Conservation (phyloP, 2,797 vertebrate species). For the Diceros bicornis region DNA sequence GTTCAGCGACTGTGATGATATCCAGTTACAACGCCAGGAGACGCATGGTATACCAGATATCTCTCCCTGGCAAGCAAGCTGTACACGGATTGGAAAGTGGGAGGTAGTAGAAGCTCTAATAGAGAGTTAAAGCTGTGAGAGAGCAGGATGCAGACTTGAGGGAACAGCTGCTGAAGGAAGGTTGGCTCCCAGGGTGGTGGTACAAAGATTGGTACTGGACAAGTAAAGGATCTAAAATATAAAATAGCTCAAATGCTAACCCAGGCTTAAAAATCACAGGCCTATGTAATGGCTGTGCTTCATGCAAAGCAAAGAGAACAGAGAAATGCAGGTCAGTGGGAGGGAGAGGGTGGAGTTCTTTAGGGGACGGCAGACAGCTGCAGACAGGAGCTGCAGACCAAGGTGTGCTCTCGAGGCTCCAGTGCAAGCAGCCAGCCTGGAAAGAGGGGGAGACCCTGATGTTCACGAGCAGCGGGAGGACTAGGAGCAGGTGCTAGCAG, state of each 20-base stretch:
- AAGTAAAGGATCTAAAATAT: not conserved
- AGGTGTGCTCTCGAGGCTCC: accelerated
- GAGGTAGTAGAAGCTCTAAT: not conserved
- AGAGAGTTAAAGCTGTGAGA: no score
- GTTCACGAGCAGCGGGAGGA: accelerated
- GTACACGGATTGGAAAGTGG: not conserved
- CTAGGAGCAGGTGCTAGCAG: accelerated
- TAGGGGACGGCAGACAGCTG: not conserved
- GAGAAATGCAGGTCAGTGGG: not conserved
- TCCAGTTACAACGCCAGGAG: not conserved
- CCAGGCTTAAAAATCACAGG: not conserved
- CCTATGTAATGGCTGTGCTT: not conserved
- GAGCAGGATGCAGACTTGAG: not conserved
- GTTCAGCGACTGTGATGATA: not conserved
- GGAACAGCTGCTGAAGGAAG: not conserved
- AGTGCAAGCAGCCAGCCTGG: accelerated
- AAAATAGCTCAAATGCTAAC: not conserved
- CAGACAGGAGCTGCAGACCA: not conserved
- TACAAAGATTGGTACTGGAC: not conserved
- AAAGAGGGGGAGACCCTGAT: accelerated
- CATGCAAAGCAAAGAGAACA: not conserved
- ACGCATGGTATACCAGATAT: not conserved
- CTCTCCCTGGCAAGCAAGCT: accelerated
- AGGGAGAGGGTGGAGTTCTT: accelerated
- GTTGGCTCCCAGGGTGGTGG: not conserved